Base-by-base conservation (phyloP, 1,140 invertebrate genomes). In the Leptinotarsa texana region DNA sequence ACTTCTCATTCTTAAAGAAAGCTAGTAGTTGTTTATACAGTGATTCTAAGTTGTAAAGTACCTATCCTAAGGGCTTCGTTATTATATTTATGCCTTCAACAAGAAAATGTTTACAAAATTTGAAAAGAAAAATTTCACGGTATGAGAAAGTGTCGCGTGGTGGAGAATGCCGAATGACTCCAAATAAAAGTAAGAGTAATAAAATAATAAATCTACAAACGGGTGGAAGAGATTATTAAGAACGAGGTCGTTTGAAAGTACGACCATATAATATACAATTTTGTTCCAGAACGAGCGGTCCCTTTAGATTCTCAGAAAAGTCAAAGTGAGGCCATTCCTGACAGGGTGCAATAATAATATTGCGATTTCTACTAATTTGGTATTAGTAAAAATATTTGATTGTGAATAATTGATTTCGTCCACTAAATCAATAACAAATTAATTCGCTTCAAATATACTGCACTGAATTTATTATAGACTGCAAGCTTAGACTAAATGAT, bases 151-250 rank as follows among this genome's bases (percentile, higher is more conserved):
- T 57, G 51, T 57, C 51, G 51, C 51, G 51, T 57, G 51, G 51
- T 57, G 51, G n/a, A 57, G n/a, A 17, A 57, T 57, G 51, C 3
- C 51, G 4, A 57, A 17, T 17, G 15, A 57, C 51, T 18, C 51
- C 4, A 57, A 57, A 18, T 15, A 57, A 57, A 57, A 57, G 51
- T 57, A 57, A 57, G n/a, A 57, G 51, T 57, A 57, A 57, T 57
- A 57, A 57, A 57, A 57, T 57, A 57, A 57, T 57, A 57, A 57
- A 57, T 57, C 51, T 18, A 57, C 51, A 57, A 57, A 57, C n/a
- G 51, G 51, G 15, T 57, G 51, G 17, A 57, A n/a, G 51, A 57
- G n/a, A 57, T 57, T 57, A 57, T 57, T 57, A 57, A 18, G 51
- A 57, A 57, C 51, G n/a, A 57, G 51, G 51, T 57, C 51, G n/a